A percentile compares a stretch with the other conserved stretches of the same genome.
These are phyloP conservation scores for Amphibalanus amphitrite DNA, from an alignment of 1,140 invertebrate species.

Conservation along the genomic window DNA sequence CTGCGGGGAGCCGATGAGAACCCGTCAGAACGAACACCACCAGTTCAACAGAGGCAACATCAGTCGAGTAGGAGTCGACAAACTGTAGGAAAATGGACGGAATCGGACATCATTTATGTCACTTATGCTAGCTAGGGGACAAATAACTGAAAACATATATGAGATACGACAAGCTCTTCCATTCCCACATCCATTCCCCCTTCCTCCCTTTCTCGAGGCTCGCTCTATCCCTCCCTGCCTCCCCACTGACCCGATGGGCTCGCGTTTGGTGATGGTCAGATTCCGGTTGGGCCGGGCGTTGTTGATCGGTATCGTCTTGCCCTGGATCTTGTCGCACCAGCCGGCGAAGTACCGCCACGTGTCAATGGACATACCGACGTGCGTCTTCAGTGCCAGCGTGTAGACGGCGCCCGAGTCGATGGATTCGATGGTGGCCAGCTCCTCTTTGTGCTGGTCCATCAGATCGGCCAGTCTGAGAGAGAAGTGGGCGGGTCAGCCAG, in stretches of 20 bases:
- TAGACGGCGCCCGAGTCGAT: constrained; percentile 90
- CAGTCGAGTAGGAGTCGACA: too few relatives aligned
- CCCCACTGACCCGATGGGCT: constrained; percentile 56
- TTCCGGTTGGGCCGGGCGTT: constrained; percentile 75
- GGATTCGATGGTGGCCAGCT: constrained; percentile 78
- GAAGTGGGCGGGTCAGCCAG: constrained; percentile 6
- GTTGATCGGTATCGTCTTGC: constrained; percentile 41
- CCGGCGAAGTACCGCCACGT: constrained; percentile 72
- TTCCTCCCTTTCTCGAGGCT: too few relatives aligned
- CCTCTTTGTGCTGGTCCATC: constrained; percentile 85
- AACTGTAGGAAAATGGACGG: too few relatives aligned
- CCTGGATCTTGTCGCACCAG: constrained; percentile 36
- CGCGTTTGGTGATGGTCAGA: constrained; percentile 68
- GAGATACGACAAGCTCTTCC: too few relatives aligned
- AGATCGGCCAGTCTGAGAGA: constrained; percentile 72
- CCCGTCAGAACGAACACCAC: background rate
- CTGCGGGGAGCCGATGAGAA: constrained; percentile 17
- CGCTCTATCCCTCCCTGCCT: too few relatives aligned
- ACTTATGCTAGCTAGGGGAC: too few relatives aligned
- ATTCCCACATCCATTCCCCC: too few relatives aligned
- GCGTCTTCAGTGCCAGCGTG: constrained; percentile 83
- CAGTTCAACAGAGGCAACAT: too few relatives aligned
- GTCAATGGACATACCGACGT: constrained; percentile 83
- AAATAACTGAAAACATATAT: too few relatives aligned
- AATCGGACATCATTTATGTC: too few relatives aligned